Conservation (phyloP, 2,888 invertebrate species). For the Sympetrum striolatum region DNA sequence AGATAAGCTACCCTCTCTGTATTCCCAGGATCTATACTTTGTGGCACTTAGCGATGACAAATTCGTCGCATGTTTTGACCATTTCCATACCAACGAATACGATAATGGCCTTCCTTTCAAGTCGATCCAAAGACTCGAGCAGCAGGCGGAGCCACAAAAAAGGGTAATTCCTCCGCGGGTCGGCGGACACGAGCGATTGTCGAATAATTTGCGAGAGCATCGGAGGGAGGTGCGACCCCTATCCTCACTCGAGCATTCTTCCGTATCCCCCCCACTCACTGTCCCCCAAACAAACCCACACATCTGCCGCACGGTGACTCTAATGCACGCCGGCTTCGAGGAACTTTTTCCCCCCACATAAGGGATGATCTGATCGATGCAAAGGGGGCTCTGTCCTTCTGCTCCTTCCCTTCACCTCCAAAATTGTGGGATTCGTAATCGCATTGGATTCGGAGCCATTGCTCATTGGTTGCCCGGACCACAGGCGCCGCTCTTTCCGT, state of each 20-base stretch:
- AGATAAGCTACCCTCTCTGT: too few relatives aligned
- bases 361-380: not conserved
- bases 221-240: not conserved
- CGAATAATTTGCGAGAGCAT: not conserved
- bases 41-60: too few relatives aligned
- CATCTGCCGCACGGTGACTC: conserved; percentile 23
- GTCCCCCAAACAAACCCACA: not conserved
- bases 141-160: too few relatives aligned
- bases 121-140: too few relatives aligned
- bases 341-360: not conserved
- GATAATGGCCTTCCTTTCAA: too few relatives aligned
- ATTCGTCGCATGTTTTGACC: too few relatives aligned
- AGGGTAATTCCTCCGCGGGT: not conserved
- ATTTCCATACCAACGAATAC: too few relatives aligned
- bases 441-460: conserved; percentile 33
- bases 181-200: not conserved
- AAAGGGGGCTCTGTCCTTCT: not conserved
- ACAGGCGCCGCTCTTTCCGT: not conserved
- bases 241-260: not conserved
- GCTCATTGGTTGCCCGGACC: conserved; percentile 28
- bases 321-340: conserved; percentile 12
- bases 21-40: too few relatives aligned
- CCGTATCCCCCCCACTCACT: not conserved
- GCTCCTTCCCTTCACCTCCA: not conserved
- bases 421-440: conserved; percentile 39